phyloP scores from a whole-genome alignment of 2,113 vertebrate species.

The Bufo gargarizans region DNA sequence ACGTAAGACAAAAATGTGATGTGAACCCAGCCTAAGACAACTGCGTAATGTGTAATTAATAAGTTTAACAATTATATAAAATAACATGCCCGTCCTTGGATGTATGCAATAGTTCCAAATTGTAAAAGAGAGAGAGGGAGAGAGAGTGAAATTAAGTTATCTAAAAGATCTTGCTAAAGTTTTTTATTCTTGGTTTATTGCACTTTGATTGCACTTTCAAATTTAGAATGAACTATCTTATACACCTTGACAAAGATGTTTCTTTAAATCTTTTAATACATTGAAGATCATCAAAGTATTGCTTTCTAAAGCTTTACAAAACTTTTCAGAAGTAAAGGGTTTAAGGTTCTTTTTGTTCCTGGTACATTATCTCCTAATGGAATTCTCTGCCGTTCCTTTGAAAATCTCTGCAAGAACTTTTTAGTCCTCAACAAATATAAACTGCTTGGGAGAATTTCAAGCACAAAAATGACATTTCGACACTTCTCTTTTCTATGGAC shows the following conservation, averaged over 20 bases:
- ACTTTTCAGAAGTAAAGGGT: conserved; percentile 47
- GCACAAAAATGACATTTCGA: neutral
- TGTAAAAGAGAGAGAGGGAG: no score
- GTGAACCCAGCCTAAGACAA: no score
- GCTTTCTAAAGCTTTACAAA: conserved; percentile 37
- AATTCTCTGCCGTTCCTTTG: conserved; percentile 51
- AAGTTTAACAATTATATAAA: no score
- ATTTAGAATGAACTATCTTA: conserved; percentile 19
- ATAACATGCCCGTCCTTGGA: no score
- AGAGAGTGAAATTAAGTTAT: neutral
- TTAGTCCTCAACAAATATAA: conserved; percentile 48
- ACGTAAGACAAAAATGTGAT: no score
- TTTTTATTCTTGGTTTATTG: conserved; percentile 3
- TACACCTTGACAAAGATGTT: conserved; percentile 28
- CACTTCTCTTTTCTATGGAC: neutral
- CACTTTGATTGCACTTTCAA: conserved; percentile 19
- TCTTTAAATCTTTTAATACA: conserved; percentile 45
- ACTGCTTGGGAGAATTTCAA: conserved; percentile 34
- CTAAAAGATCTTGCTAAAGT: neutral
- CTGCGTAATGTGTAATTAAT: no score
- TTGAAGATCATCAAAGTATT: conserved; percentile 51
- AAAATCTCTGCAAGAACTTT: conserved; percentile 39
- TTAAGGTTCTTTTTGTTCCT: conserved; percentile 50
- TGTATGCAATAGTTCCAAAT: no score
- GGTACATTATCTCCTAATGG: conserved; percentile 55